Conservation (phyloP, 1,140 invertebrate genomes). For the Drosophila bifasciata region DNA sequence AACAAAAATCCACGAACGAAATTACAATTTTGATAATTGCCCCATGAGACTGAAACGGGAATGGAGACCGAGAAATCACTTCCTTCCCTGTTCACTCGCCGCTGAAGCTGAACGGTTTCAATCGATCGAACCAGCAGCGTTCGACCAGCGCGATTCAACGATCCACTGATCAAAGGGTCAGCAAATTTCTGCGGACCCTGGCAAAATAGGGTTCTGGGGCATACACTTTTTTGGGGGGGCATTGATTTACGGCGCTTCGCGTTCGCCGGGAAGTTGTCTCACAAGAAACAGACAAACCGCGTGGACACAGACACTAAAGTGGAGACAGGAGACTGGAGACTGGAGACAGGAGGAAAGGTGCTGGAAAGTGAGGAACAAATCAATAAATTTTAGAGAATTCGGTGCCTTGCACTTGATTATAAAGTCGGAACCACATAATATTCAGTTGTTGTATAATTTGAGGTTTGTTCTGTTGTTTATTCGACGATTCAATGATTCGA, state of each 20-base stretch:
- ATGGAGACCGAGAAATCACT: constrained; percentile 15
- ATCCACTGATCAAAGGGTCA: constrained; percentile 46
- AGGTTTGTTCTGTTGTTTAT: constrained; percentile 49
- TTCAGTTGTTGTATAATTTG: constrained; percentile 60
- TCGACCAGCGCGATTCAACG: constrained; percentile 16
- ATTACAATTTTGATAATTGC: constrained; percentile 81
- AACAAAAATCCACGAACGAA: constrained; percentile 47
- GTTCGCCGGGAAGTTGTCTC: constrained; percentile 5
- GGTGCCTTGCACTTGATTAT: constrained; percentile 73
- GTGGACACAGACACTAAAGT: constrained; percentile 6
- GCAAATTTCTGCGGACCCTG: constrained; percentile 29
- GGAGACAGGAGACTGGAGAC: not conserved
- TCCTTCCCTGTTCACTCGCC: constrained; percentile 29
- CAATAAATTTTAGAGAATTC: constrained; percentile 70
- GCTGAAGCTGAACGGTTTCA: constrained; percentile 25
- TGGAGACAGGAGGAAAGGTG: not conserved
- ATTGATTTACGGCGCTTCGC: constrained; percentile 66
- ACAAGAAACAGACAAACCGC: constrained; percentile 33
- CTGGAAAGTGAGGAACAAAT: constrained; percentile 45
- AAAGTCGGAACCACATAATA: constrained; percentile 56
- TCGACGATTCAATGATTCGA: constrained; percentile 42
- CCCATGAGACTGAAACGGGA: constrained; percentile 24
- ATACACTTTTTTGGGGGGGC: constrained; percentile 45
- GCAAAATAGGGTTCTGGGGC: constrained; percentile 38
- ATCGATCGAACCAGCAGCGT: constrained; percentile 21